Evolutionary conservation across 2,888 invertebrate genomes (phyloP), one percentile per base, ranked within the genome.

Genomic region (Drosophila rellima): DNA sequence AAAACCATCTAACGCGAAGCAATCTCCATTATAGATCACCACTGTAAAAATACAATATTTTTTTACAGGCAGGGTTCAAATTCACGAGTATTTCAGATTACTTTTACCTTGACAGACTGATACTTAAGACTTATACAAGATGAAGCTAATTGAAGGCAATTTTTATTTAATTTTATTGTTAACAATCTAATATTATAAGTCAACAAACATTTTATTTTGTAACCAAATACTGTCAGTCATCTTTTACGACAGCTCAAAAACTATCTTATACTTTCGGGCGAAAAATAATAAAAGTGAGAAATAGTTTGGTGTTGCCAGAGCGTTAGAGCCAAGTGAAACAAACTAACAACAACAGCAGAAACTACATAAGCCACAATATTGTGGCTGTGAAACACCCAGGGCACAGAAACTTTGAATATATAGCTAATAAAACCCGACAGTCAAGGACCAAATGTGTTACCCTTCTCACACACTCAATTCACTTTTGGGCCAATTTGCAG

Each of bases 231-330:
- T 39, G 0, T 3, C 2, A 39, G 8, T 0, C 6, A 5, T 8
- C 2, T 11, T 13, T 18, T 18, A 13, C 20, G 3, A n/a, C 5
- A 54, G 2, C 20, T 48, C 18, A 8, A 51, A 68, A 73, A 40
- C n/a, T 33, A 23, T 48, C 54, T 76, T 70, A 59, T 78, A 87
- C 78, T 82, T 77, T 82, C 33, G 52, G 88, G 85, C 72, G 2
- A 20, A 3, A 6, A 1, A 2, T 45, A 39, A 47, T 51, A 60
- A 51, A 71, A 52, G 31, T 72, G 1, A 10, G 39, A 33, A 47
- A 44, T 56, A 50, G 62, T 65, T 69, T 57, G 59, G 80, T 40
- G 85, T 66, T 87, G 87, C 82, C 80, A 84, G 50, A 48, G 33
- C 31, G 72, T 75, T 60, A 2, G 40, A 42, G 26, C 29, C 8